Base-by-base conservation (phyloP, 2,888 invertebrate species). In the Tineola bisselliella region DNA sequence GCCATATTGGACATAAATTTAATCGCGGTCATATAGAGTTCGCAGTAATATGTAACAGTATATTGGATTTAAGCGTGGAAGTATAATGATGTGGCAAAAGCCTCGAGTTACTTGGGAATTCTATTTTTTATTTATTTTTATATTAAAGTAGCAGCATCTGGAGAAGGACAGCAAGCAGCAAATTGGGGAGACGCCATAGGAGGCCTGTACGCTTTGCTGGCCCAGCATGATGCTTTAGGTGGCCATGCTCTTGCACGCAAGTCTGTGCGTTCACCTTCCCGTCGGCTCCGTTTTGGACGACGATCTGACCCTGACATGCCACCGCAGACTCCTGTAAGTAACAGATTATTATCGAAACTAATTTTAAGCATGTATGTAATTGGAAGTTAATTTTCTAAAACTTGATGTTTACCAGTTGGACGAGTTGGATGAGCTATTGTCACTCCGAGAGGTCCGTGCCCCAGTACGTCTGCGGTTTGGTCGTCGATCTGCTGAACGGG, bases 231-330 rank as follows among this genome's bases (percentile, higher is more conserved):
- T 69, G 89, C 89, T n/a, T 74, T 91, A 61, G 90, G 89, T 64
- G 89, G 90, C 10, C 93, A 93, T 75, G 89, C 91, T 65, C 89
- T 94, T 30, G 92, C 93, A 59, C 90, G 94, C 73, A 93, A 93
- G 77, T 92, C 93, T 4, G 92, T 92, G 69, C 88, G 93, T 64
- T 92, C 93, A 13, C 94, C 93, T 0, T 93, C 93, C 0, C 82
- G 94, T 44, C 89, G 94, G 17, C 88, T 94, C 62, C 90, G 94
- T 64, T 94, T 94, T 71, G 94, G 94, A 44, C 89, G 92, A 68
- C 89, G 93, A 64, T 91, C 92, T 31, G 93, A 93, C 77, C 91
- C 92, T 12, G 89, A 89, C 63, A 86, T 90, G 81, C 81, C 88
- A 18, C 87, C 89, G 18, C 84, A 86, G 65, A 75, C 84, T 18